Evolutionary conservation across 1,140 invertebrate genomes (phyloP).

Genomic region (Pseudachorutes palmiensis): DNA sequence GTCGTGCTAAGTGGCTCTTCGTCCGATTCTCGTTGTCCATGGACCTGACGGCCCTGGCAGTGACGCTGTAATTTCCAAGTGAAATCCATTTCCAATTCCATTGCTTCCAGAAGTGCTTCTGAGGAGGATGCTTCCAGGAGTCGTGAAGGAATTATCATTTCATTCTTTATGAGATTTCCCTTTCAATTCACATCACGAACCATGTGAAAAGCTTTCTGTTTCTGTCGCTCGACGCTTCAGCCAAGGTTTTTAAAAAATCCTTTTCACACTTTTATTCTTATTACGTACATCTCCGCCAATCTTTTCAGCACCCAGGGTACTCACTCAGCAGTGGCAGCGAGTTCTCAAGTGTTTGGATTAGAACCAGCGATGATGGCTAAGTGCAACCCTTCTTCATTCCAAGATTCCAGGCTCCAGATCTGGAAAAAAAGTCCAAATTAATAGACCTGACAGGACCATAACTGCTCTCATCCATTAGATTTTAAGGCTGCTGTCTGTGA

Average conservation of each 20-base stretch:
- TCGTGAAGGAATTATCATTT: conserved; percentile 1
- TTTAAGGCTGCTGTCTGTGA: not conserved
- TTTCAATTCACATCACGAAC: conserved; percentile 9
- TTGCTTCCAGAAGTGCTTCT: not conserved
- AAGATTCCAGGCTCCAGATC: not conserved
- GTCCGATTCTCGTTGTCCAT: too few relatives aligned
- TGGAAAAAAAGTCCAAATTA: conserved; percentile 3
- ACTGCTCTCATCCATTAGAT: conserved; percentile 1
- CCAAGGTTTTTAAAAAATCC: conserved; percentile 6
- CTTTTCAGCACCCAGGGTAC: conserved; percentile 1
- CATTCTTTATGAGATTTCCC: conserved; percentile 7
- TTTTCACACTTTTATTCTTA: conserved; percentile 4
- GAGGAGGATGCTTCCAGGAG: not conserved
- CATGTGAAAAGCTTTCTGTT: not conserved
- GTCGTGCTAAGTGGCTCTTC: too few relatives aligned
- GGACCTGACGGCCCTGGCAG: not conserved
- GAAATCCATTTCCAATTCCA: conserved; percentile 10
- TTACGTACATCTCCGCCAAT: not conserved
- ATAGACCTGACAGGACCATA: conserved; percentile 9
- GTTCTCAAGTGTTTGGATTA: conserved; percentile 1
- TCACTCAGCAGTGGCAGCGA: not conserved
- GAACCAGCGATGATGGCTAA: not conserved
- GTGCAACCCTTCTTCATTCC: not conserved
- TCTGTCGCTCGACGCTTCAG: not conserved
- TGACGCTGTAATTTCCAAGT: conserved; percentile 3